Base-by-base conservation (phyloP, 2,797 vertebrate genomes). In the Gallinago nigripennis region DNA sequence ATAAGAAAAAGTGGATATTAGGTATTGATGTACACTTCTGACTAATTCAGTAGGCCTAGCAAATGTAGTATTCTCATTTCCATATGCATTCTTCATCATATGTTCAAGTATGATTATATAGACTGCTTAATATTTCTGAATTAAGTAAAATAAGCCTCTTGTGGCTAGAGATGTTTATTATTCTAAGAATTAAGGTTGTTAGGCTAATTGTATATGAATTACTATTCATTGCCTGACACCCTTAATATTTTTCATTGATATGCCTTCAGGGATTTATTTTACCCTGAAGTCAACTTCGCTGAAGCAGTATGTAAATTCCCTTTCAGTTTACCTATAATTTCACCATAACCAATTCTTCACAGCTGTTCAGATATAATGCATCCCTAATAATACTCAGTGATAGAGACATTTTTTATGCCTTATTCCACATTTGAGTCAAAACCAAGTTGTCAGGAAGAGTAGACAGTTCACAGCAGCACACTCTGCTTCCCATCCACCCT, bases 161-260 rank as follows among this genome's bases (percentile, higher is more conserved):
- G 66, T 64, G 83, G 64, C 25, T 45, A 33, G 33, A 75, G 35
- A 81, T 85, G 66, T 80, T 95, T 94, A 87, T 91, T 95, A 88
- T 91, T 94, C 51, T 46, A 82, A 92, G 27, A 90, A 53, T 83
- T 45, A 91, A 92, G 28, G 73, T 61, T 81, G 69, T 78, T 93
- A 61, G 19, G 71, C 51, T 96, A 78, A 95, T 96, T 97, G 93
- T 37, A 91, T 88, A 92, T 85, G 28, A 90, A 91, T 93, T 70
- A 43, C 39, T 71, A 15, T 28, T 43, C 80, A 45, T 20, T 90
- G 50, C 50, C 61, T 82, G 58, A 39, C 28, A 39, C 25, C 39
- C 20, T 90, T 60, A 30, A 86, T 75, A 66, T 51, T 75, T 84
- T 56, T 27, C 56, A 64, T 7, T 63, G 73, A 72, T 69, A 51